Base-by-base conservation (phyloP, 2,888 invertebrate species). In the Gortyna flavago region DNA sequence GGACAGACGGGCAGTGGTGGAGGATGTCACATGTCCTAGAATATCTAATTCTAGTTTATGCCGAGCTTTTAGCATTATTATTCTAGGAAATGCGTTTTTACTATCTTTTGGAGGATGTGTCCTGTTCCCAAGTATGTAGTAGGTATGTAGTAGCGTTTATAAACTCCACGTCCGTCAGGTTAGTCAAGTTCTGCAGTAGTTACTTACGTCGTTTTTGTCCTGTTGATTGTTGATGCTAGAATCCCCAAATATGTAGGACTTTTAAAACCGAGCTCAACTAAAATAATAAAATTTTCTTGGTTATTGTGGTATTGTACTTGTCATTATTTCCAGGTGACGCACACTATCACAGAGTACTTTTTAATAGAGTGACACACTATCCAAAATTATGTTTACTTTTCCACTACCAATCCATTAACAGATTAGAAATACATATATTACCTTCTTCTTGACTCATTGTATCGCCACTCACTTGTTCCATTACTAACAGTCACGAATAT, bases 371-470 rank as follows among this genome's bases (percentile, higher is more conserved):
- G n/a, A n/a, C n/a, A n/a, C n/a, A n/a, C 62, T 74, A 61, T 44
- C 0, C 9, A 41, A 75, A n/a, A 41, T 7, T 25, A 18, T 62
- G 7, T 64, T 29, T 80, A 75, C 69, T 73, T 78, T 51, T 54
- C 32, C 29, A n/a, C 38, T 32, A 44, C 29, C 48, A 85, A 62
- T 51, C 54, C 54, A 67, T 77, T 85, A 84, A 72, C 72, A 44
- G n/a, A 77, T 78, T 76, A 75, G 32, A 77, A 41, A 72, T 70
- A n/a, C n/a, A n/a, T n/a, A 76, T 72, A 65, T 32, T 66, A 57
- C 21, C 29, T 29, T 44, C n/a, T n/a, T n/a, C n/a, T n/a, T n/a
- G n/a, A n/a, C n/a, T n/a, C n/a, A n/a, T n/a, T n/a, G n/a, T 44
- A n/a, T 16, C 38, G 7, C 25, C n/a, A 29, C 9, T 44, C 25